These are phyloP conservation scores for Galleria mellonella DNA, from an alignment of 1,140 invertebrate genomes.

Conservation along the genomic window DNA sequence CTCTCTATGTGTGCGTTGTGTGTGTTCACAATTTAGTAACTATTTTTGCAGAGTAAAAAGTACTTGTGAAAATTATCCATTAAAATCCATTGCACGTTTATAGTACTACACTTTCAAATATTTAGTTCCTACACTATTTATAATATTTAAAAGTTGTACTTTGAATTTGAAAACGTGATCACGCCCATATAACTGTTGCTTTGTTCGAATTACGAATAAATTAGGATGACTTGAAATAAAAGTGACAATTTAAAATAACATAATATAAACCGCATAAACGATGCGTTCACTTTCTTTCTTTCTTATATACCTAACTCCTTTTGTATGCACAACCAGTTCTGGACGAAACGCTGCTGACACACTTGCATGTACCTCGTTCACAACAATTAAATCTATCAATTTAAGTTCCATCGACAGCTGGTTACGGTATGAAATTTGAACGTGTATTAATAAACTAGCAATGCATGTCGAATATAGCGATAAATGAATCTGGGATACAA, in stretches of 20 bases:
- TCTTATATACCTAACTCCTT: constrained; percentile 21
- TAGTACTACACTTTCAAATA: too few relatives aligned
- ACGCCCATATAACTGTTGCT: too few relatives aligned
- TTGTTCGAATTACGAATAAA: too few relatives aligned
- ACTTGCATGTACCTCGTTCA: constrained; percentile 14
- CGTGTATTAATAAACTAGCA: background rate
- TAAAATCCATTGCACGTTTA: too few relatives aligned
- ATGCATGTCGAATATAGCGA: constrained; percentile 1
- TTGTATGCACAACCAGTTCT: constrained; percentile 38
- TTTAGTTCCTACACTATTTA: too few relatives aligned
- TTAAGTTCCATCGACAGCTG: constrained; percentile 10
- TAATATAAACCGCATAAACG: constrained; percentile 17
- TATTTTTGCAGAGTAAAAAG: too few relatives aligned
- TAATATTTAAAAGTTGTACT: too few relatives aligned
- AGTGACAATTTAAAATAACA: constrained; percentile 9
- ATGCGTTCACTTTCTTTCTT: constrained; percentile 45
- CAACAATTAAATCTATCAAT: background rate
- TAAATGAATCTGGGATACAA: background rate
- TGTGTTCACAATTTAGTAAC: too few relatives aligned
- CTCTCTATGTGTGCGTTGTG: too few relatives aligned
- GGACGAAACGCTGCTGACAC: constrained; percentile 25
- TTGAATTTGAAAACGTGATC: too few relatives aligned
- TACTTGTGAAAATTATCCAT: too few relatives aligned
- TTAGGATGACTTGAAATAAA: too few relatives aligned
- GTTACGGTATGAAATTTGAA: background rate